Percentiles rank a stretch among this genome's conserved stretches.
Conservation (phyloP, 2,797 vertebrate species). For the Fundulus diaphanus region DNA sequence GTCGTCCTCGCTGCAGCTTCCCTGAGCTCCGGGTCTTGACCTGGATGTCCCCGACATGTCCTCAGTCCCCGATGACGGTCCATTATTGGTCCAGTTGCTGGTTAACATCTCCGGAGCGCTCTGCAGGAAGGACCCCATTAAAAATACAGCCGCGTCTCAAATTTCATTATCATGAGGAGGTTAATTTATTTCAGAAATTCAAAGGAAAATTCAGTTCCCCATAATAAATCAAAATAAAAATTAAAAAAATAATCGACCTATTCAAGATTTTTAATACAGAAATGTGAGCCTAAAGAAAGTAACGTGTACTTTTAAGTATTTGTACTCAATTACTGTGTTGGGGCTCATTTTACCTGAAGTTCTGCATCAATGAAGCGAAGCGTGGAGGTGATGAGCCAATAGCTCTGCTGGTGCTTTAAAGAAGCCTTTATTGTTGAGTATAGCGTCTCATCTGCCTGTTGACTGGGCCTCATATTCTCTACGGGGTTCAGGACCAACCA, state of each 20-base stretch:
- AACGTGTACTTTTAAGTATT: too few relatives aligned
- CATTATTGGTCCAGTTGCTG: conserved; percentile 20
- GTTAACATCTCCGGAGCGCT: conserved; percentile 25
- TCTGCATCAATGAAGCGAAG: neutral
- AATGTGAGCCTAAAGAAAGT: neutral
- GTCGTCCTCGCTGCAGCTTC: conserved; percentile 66
- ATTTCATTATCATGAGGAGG: neutral
- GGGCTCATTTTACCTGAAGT: neutral
- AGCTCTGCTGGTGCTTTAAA: neutral
- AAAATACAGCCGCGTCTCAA: neutral
- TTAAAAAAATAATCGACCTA: too few relatives aligned
- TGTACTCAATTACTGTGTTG: too few relatives aligned
- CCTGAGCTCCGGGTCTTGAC: conserved; percentile 35
- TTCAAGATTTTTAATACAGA: neutral
- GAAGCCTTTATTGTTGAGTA: neutral
- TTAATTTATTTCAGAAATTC: neutral
- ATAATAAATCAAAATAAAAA: too few relatives aligned
- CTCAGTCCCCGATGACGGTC: conserved; percentile 23
- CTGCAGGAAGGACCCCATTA: conserved; percentile 32
- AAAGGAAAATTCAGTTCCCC: too few relatives aligned
- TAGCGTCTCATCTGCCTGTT: too few relatives aligned
- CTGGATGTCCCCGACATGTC: conserved; percentile 36
- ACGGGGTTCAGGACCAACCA: neutral
- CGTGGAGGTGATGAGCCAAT: neutral
- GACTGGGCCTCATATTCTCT: neutral